Conservation (phyloP, 2,113 vertebrate genomes). For the Callithrix jacchus region DNA sequence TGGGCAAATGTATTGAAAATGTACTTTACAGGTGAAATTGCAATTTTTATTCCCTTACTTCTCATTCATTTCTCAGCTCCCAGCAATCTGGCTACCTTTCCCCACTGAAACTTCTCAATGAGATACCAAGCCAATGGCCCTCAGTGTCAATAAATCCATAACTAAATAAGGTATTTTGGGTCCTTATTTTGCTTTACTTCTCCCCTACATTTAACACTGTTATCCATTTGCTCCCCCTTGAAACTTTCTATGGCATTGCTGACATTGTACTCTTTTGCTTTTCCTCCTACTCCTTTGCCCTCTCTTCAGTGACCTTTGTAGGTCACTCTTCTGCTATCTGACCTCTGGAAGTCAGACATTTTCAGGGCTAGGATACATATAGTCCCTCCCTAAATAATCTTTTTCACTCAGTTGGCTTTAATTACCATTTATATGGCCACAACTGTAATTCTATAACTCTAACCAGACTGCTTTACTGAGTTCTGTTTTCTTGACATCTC, state of each 20-base stretch:
- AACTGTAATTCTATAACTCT: slow-evolving; percentile 2
- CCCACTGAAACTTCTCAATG: not conserved
- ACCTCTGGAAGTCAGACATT: slow-evolving; percentile 13
- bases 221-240: slow-evolving; percentile 40
- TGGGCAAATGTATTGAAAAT: slow-evolving; percentile 29
- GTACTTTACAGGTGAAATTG: slow-evolving; percentile 3
- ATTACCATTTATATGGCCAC: not conserved
- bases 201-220: not conserved
- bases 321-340: not conserved
- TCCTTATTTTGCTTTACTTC: slow-evolving; percentile 30
- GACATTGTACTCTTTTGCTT: not conserved
- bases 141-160: not conserved
- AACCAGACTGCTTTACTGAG: slow-evolving; percentile 15
- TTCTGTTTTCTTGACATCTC: slow-evolving; percentile 41
- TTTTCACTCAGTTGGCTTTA: slow-evolving; percentile 23
- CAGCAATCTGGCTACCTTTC: slow-evolving; percentile 1
- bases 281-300: not conserved
- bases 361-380: not conserved
- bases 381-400: not conserved
- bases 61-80: not conserved
- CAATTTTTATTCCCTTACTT: slow-evolving; percentile 25
- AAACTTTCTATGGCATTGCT: slow-evolving; percentile 15
- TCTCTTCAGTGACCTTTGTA: slow-evolving; percentile 15
- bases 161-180: not conserved
- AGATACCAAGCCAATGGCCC: slow-evolving; percentile 13